Evolutionary conservation across 92 coral and sea anemone genomes (phyloP).

Genomic region (Umimayanthus chanpuru): DNA sequence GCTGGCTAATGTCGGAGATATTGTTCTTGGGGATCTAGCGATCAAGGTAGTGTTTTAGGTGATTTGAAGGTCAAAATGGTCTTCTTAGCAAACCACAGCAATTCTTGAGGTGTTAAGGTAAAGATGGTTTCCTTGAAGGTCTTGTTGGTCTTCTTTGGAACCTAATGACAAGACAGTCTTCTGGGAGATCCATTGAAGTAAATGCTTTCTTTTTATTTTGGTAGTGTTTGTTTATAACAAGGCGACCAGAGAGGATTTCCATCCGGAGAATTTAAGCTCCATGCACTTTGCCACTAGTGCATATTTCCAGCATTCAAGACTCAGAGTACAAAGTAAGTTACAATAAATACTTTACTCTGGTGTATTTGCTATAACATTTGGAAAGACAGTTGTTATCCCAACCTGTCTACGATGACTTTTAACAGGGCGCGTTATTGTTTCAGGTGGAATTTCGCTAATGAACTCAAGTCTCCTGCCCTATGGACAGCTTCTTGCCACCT

Average conservation of each 20-base stretch:
- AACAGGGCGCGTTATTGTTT: not conserved
- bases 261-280: slow-evolving; percentile 80
- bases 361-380: not conserved
- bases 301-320: slow-evolving; percentile 90
- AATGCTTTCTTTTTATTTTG: not conserved
- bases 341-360: not conserved
- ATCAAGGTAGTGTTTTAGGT: not conserved
- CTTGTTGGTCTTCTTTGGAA: not conserved
- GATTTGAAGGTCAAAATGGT: not conserved
- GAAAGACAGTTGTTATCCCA: not conserved
- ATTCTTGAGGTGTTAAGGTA: not conserved
- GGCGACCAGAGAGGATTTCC: slow-evolving; percentile 89
- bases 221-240: slow-evolving; percentile 95
- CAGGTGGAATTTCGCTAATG: slow-evolving; percentile 81
- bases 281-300: slow-evolving; percentile 74
- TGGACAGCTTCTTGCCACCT: slow-evolving; percentile 56
- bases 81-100: too few relatives aligned
- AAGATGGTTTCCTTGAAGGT: too few relatives aligned
- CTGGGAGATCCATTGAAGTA: not conserved
- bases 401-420: not conserved
- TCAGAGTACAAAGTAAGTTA: slow-evolving; percentile 76
- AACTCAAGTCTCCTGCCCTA: slow-evolving; percentile 72
- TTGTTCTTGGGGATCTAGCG: not conserved
- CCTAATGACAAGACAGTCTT: not conserved
- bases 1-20: too few relatives aligned